phyloP scores from a whole-genome alignment of 2,797 vertebrate genomes.

The Philypnodon macrostomus region DNA sequence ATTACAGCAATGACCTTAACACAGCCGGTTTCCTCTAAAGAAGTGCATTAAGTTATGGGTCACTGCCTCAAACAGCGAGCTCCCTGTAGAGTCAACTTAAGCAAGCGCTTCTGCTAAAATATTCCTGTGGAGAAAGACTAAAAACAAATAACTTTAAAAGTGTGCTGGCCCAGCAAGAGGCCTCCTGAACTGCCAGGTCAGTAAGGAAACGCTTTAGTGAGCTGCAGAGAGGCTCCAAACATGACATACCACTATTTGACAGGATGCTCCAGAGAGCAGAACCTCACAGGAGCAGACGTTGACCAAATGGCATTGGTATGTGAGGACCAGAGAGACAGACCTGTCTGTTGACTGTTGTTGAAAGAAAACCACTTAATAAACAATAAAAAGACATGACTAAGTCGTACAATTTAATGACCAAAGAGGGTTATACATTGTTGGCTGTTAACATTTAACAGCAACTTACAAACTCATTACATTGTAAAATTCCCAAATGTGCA shows the following conservation, averaged over 20 bases:
- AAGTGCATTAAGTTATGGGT: conserved; percentile 11
- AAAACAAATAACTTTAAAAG: conserved; percentile 75
- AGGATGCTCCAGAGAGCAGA: conserved; percentile 48
- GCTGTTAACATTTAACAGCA: conserved; percentile 33
- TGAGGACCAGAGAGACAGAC: conserved; percentile 28
- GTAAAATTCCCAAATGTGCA: conserved; percentile 29
- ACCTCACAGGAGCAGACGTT: conserved; percentile 31
- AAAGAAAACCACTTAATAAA: conserved; percentile 35
- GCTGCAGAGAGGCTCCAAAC: conserved; percentile 31
- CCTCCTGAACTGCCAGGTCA: conserved; percentile 43
- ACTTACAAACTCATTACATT: conserved; percentile 13
- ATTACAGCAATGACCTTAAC: conserved; percentile 14
- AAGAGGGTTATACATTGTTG: conserved; percentile 11
- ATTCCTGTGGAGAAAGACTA: conserved; percentile 66
- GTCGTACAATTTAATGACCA: conserved; percentile 22
- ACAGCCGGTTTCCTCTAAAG: conserved; percentile 31
- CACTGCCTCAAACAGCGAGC: conserved; percentile 47
- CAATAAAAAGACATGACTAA: conserved; percentile 17
- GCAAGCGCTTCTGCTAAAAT: conserved; percentile 56
- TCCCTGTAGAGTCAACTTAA: conserved; percentile 50
- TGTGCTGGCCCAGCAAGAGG: conserved; percentile 42
- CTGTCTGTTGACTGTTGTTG: conserved; percentile 45
- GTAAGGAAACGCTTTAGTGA: conserved; percentile 37
- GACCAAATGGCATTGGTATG: conserved; percentile 49
- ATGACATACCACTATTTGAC: conserved; percentile 58